Evolutionary conservation across 2,888 invertebrate species (phyloP).

Genomic region (Folsomia manolachei): DNA sequence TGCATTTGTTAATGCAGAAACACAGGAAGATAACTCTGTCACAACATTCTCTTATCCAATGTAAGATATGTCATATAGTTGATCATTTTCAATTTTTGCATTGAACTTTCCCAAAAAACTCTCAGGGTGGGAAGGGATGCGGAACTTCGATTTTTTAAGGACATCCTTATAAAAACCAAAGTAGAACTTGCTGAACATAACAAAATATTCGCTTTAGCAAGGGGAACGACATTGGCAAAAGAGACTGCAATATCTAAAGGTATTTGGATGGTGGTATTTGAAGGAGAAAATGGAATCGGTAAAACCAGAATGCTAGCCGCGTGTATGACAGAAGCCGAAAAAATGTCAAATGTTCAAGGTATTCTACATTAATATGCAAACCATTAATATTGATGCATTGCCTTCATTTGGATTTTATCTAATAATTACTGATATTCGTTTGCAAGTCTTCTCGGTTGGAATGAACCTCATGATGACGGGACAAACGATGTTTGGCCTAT

Average conservation of each 20-base stretch:
- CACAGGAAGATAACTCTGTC: slow-evolving; percentile 35
- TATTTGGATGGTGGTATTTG: slow-evolving; percentile 56
- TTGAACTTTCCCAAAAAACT: not conserved
- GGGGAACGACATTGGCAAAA: not conserved
- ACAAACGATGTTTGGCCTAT: slow-evolving; percentile 33
- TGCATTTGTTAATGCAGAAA: slow-evolving; percentile 59
- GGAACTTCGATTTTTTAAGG: slow-evolving; percentile 34
- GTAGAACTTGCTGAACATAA: slow-evolving; percentile 24
- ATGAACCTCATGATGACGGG: slow-evolving; percentile 35
- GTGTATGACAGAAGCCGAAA: slow-evolving; percentile 54
- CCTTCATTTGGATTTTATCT: no score
- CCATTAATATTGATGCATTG: no score
- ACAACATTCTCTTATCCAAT: slow-evolving; percentile 41
- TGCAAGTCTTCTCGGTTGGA: slow-evolving; percentile 37
- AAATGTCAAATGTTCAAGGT: slow-evolving; percentile 52
- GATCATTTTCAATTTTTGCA: not conserved
- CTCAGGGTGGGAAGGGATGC: slow-evolving; percentile 32
- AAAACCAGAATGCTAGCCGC: slow-evolving; percentile 61
- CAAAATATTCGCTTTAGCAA: not conserved
- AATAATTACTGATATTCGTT: no score
- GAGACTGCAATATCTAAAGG: slow-evolving; percentile 40
- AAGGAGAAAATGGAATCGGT: slow-evolving; percentile 61
- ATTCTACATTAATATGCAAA: no score
- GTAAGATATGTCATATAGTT: not conserved
- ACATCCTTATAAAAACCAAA: slow-evolving; percentile 20